A percentile compares a stretch with the other conserved stretches of the same genome.
These are phyloP conservation scores for Lithophane socia DNA, from an alignment of 2,888 invertebrate species.

Conservation along the genomic window DNA sequence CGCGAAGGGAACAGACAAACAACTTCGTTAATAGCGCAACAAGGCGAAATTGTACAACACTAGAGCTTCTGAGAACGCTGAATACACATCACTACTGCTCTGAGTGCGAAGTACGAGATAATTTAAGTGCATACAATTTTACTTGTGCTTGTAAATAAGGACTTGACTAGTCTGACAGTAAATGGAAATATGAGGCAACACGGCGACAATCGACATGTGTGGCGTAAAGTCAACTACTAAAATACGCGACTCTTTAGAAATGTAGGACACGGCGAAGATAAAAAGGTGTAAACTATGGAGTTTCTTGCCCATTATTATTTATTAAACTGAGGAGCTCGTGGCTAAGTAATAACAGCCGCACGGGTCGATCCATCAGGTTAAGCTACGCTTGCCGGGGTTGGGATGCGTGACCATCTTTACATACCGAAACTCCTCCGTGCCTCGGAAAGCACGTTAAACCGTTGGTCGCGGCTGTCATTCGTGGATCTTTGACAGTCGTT, in stretches of 20 bases:
- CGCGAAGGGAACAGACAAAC: constrained; percentile 22
- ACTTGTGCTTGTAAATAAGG: constrained; percentile 25
- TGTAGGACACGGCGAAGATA: too few relatives aligned
- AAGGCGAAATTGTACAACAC: constrained; percentile 36
- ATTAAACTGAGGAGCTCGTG: too few relatives aligned
- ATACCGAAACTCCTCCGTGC: too few relatives aligned
- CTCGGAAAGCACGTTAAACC: too few relatives aligned
- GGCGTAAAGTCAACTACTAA: not conserved
- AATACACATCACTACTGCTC: constrained; percentile 40
- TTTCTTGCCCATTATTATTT: not conserved
- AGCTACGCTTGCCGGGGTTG: too few relatives aligned
- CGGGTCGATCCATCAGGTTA: too few relatives aligned
- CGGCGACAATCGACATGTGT: not conserved
- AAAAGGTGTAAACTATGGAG: too few relatives aligned
- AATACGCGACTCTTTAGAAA: too few relatives aligned
- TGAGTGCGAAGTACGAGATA: constrained; percentile 31
- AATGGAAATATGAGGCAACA: constrained; percentile 20
- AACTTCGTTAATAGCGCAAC: constrained; percentile 45
- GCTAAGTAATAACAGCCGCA: too few relatives aligned
- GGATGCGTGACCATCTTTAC: too few relatives aligned
- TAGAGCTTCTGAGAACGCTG: constrained; percentile 21
- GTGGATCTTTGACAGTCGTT: too few relatives aligned
- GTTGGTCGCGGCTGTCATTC: too few relatives aligned
- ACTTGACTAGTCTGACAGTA: constrained; percentile 13
- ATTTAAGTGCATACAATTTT: constrained; percentile 36